phyloP scores from a whole-genome alignment of 2,888 invertebrate species.

The Brenthis daphne region DNA sequence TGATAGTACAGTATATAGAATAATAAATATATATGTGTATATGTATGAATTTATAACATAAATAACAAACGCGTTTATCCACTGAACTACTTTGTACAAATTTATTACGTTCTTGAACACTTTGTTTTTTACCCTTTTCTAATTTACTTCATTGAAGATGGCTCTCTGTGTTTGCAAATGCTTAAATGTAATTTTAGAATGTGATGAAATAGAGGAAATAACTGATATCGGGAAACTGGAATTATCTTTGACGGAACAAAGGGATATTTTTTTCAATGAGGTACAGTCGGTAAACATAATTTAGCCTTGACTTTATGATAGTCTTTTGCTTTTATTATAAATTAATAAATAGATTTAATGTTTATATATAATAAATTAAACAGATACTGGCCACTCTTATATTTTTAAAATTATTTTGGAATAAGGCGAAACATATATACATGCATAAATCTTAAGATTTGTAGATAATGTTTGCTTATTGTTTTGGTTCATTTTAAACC shows the following conservation, averaged over 20 bases:
- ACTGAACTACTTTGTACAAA: constrained; percentile 53
- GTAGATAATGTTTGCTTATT: no score
- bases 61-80: constrained; percentile 53
- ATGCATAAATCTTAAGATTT: background rate
- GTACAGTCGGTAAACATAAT: constrained; percentile 78
- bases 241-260: constrained; percentile 82
- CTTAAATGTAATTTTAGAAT: constrained; percentile 86
- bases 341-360: constrained; percentile 15
- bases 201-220: constrained; percentile 81
- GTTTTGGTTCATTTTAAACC: no score
- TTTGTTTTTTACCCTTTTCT: constrained; percentile 59
- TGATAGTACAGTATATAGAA: constrained; percentile 40
- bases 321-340: constrained; percentile 34
- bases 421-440: background rate
- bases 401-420: background rate
- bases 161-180: constrained; percentile 87
- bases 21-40: constrained; percentile 39
- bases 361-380: constrained; percentile 9
- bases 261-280: constrained; percentile 86
- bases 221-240: constrained; percentile 81
- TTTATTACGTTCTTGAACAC: constrained; percentile 61
- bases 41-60: constrained; percentile 42
- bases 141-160: constrained; percentile 55
- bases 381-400: background rate
- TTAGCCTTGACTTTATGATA: constrained; percentile 65